Percentiles rank a stretch among this genome's conserved stretches.
phyloP scores from a whole-genome alignment of 1,140 invertebrate species.

The Hesperophylax magnus region DNA sequence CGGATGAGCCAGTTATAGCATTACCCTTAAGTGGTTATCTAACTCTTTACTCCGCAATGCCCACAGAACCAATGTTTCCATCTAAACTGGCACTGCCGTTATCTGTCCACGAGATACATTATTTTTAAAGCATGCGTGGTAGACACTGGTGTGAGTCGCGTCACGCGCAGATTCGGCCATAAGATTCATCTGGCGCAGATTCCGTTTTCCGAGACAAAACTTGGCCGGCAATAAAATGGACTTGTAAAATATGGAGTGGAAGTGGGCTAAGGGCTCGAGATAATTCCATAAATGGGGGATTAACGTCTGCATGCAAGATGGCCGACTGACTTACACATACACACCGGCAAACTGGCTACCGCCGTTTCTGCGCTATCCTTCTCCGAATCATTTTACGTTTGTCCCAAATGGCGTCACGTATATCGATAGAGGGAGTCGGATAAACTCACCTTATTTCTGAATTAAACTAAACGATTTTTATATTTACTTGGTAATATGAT shows the following conservation, averaged over 20 bases:
- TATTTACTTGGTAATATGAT: background rate
- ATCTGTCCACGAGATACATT: slow-evolving; percentile 30
- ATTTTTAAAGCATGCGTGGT: slow-evolving; percentile 28
- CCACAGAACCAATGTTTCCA: background rate
- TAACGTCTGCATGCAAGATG: slow-evolving; percentile 22
- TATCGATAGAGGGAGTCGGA: background rate
- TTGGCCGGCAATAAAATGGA: background rate
- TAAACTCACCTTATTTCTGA: background rate
- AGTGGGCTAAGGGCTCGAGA: too few species aligned
- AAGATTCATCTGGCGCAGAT: background rate
- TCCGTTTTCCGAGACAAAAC: background rate
- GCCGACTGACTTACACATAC: slow-evolving; percentile 29
- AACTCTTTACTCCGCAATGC: slow-evolving; percentile 27
- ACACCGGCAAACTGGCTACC: background rate
- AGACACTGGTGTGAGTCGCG: background rate
- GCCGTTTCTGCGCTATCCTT: background rate
- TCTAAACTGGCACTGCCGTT: background rate
- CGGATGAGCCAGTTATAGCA: slow-evolving; percentile 26
- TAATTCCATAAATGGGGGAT: background rate
- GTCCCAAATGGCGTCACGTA: slow-evolving; percentile 36
- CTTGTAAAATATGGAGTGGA: too few species aligned
- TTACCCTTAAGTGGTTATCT: slow-evolving; percentile 37
- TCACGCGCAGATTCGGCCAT: slow-evolving; percentile 2
- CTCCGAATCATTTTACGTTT: background rate
- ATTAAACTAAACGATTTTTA: background rate